Conservation (phyloP, 2,888 invertebrate species). For the Lycia hirtaria region DNA sequence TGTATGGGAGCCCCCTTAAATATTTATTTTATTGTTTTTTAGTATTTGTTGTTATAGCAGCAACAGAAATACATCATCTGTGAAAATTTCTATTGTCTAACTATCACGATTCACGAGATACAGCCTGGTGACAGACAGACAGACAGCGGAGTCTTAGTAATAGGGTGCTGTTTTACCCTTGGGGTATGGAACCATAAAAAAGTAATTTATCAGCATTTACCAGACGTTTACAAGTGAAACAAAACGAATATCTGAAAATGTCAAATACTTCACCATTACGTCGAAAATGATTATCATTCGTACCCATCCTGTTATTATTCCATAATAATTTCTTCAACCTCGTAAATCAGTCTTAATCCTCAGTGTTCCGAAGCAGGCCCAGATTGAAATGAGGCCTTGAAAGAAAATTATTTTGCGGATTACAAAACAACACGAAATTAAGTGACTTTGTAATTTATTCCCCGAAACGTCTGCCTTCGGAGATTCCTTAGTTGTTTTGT, state of each 20-base stretch:
- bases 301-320: conserved; percentile 48
- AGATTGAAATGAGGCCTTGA: conserved; percentile 62
- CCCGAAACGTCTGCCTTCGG: conserved; percentile 54
- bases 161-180: too few relatives aligned
- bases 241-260: not conserved
- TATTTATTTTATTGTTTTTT: too few relatives aligned
- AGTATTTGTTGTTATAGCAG: too few relatives aligned
- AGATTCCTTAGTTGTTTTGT: conserved; percentile 61
- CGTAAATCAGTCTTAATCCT: conserved; percentile 57
- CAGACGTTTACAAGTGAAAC: not conserved
- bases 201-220: too few relatives aligned
- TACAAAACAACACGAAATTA: conserved; percentile 66
- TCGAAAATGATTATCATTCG: conserved; percentile 44
- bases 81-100: too few relatives aligned
- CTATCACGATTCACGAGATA: too few relatives aligned
- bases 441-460: conserved; percentile 68
- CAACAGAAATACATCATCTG: too few relatives aligned
- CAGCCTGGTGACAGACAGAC: too few relatives aligned
- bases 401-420: conserved; percentile 65
- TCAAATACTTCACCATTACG: conserved; percentile 8
- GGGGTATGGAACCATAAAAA: too few relatives aligned
- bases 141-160: too few relatives aligned
- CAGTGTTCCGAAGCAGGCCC: conserved; percentile 48
- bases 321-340: conserved; percentile 49
- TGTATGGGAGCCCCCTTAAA: too few relatives aligned